Conservation (phyloP, 2,888 invertebrate species). For the Pardosa pseudoannulata region DNA sequence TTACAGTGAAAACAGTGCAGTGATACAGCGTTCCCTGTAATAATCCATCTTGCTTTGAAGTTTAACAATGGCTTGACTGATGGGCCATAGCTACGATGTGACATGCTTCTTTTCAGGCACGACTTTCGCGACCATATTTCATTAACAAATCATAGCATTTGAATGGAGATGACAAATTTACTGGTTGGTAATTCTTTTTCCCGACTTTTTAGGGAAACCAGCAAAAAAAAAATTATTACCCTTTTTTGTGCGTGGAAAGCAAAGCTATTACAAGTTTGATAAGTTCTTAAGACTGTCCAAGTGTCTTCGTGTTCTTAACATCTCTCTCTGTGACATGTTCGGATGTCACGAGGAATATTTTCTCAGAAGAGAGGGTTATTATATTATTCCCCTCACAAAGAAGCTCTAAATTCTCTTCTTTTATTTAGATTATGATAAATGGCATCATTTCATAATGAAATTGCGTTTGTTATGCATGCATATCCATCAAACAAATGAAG, state of each 20-base stretch:
- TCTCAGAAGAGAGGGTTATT: neutral
- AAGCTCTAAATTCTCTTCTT: slow-evolving; percentile 30
- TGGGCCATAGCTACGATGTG: slow-evolving; percentile 36
- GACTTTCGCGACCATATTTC: slow-evolving; percentile 68
- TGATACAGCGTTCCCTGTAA: slow-evolving; percentile 46
- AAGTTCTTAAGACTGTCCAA: slow-evolving; percentile 53
- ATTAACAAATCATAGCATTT: slow-evolving; percentile 72
- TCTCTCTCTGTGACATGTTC: slow-evolving; percentile 56
- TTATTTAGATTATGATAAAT: slow-evolving; percentile 66
- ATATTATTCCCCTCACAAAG: neutral
- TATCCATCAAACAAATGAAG: slow-evolving; percentile 49
- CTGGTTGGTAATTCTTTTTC: slow-evolving; percentile 30
- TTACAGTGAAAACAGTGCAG: slow-evolving; percentile 67
- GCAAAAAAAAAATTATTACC: slow-evolving; percentile 26
- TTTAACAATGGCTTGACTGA: slow-evolving; percentile 66
- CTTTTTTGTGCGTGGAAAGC: neutral
- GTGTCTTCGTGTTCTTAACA: slow-evolving; percentile 50
- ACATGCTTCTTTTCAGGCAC: slow-evolving; percentile 60
- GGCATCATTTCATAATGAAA: slow-evolving; percentile 60
- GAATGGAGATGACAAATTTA: slow-evolving; percentile 72
- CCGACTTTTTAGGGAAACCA: slow-evolving; percentile 36
- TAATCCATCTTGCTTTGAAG: slow-evolving; percentile 69
- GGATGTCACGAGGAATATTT: slow-evolving; percentile 51
- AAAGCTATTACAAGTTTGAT: slow-evolving; percentile 66
- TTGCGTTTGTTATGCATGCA: slow-evolving; percentile 62